These are phyloP conservation scores for Apamea monoglypha DNA, from an alignment of 2,888 invertebrate genomes.

Conservation along the genomic window DNA sequence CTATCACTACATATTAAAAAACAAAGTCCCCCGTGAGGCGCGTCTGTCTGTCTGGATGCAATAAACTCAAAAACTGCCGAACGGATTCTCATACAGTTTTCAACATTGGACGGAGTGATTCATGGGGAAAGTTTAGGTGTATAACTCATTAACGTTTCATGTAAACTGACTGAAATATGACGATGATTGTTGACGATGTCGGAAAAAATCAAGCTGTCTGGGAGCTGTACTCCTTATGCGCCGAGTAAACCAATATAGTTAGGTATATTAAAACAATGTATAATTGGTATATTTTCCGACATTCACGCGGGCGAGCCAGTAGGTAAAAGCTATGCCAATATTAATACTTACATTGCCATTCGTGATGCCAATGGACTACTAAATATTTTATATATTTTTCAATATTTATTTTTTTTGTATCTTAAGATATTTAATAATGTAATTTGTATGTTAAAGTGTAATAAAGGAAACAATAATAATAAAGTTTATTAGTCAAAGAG, in stretches of 20 bases:
- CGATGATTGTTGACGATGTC: not conserved
- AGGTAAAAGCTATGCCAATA: not conserved
- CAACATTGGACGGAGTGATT: too few species aligned
- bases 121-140: not conserved
- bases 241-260: not conserved
- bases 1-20: too few species aligned
- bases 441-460: not conserved
- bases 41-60: too few species aligned
- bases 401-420: not conserved
- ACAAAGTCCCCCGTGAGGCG: too few species aligned
- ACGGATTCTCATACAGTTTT: too few species aligned
- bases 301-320: not conserved
- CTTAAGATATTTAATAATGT: not conserved
- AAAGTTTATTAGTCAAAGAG: not conserved
- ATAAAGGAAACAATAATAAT: not conserved
- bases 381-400: not conserved
- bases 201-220: not conserved
- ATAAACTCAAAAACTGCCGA: too few species aligned
- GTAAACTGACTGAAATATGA: not conserved
- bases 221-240: not conserved
- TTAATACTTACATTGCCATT: not conserved
- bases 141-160: not conserved
- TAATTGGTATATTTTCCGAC: not conserved
- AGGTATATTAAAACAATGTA: not conserved
- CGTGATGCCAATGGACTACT: not conserved